Conservation (phyloP, 2,888 invertebrate genomes). For the Apotomis betuletana region DNA sequence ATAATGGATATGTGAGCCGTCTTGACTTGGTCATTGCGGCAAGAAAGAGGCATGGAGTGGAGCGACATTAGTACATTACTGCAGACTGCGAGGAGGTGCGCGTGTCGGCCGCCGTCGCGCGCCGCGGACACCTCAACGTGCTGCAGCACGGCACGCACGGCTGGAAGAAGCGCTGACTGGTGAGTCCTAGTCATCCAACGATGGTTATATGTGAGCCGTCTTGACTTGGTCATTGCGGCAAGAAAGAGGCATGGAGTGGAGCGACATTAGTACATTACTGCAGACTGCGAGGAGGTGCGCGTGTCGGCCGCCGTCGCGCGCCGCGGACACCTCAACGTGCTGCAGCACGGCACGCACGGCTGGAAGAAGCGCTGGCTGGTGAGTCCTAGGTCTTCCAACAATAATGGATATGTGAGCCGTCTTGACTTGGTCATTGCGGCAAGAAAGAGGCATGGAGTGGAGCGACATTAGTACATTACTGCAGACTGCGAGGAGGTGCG, state of each 20-base stretch:
- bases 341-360: constrained; percentile 98
- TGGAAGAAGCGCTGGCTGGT: constrained; percentile 99
- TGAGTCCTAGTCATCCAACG: constrained; percentile 76
- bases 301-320: constrained; percentile 98
- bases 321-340: constrained; percentile 97
- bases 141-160: constrained; percentile 98
- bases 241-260: too few species aligned
- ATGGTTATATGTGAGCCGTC: too few species aligned
- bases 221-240: too few species aligned
- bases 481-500: constrained; percentile 98
- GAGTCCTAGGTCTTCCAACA: constrained; percentile 63
- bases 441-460: too few species aligned
- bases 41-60: too few species aligned
- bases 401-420: too few species aligned
- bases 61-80: too few species aligned
- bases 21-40: too few species aligned
- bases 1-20: too few species aligned
- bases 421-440: too few species aligned
- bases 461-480: too few species aligned
- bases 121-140: constrained; percentile 98
- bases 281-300: constrained; percentile 98
- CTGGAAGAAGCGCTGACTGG: constrained; percentile 99
- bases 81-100: constrained; percentile 98
- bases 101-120: constrained; percentile 97
- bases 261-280: too few species aligned